Percentiles rank a stretch among this genome's conserved stretches.
These are phyloP conservation scores for Heliconius ismenius DNA, from an alignment of 2,888 invertebrate genomes.

Conservation along the genomic window DNA sequence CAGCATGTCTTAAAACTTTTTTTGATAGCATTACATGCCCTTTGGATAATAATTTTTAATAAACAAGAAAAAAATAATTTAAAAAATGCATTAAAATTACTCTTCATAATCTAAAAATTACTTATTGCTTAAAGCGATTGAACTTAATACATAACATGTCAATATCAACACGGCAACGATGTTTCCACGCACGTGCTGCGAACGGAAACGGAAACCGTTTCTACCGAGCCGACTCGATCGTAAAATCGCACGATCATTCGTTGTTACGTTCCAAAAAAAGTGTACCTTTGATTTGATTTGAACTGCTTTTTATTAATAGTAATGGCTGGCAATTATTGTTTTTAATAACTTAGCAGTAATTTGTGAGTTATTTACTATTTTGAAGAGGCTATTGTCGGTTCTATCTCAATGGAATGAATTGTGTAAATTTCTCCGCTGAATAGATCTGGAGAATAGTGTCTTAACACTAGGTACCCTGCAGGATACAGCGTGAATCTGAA, in stretches of 20 bases:
- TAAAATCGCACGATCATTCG: constrained; percentile 55
- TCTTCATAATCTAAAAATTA: not conserved
- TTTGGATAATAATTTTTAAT: too few relatives aligned
- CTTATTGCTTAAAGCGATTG: not conserved
- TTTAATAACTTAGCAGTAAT: not conserved
- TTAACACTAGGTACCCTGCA: not conserved
- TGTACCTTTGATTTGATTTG: not conserved
- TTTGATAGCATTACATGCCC: too few relatives aligned
- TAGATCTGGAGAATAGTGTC: not conserved
- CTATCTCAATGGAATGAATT: too few relatives aligned
- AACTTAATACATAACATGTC: not conserved
- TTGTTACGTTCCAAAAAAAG: constrained; percentile 45
- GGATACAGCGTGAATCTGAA: too few relatives aligned
- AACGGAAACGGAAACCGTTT: constrained; percentile 71
- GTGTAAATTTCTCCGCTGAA: too few relatives aligned
- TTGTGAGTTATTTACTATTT: too few relatives aligned
- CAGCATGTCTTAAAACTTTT: too few relatives aligned
- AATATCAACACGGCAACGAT: constrained; percentile 10
- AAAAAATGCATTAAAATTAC: too few relatives aligned
- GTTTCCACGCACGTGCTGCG: constrained; percentile 55
- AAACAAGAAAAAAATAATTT: too few relatives aligned
- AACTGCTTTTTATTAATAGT: not conserved
- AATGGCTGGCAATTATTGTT: not conserved
- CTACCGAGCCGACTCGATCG: constrained; percentile 51
- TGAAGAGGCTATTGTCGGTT: too few relatives aligned